Evolutionary conservation across 2,888 invertebrate genomes (phyloP).

Genomic region (Pseudeuparius sepicola): DNA sequence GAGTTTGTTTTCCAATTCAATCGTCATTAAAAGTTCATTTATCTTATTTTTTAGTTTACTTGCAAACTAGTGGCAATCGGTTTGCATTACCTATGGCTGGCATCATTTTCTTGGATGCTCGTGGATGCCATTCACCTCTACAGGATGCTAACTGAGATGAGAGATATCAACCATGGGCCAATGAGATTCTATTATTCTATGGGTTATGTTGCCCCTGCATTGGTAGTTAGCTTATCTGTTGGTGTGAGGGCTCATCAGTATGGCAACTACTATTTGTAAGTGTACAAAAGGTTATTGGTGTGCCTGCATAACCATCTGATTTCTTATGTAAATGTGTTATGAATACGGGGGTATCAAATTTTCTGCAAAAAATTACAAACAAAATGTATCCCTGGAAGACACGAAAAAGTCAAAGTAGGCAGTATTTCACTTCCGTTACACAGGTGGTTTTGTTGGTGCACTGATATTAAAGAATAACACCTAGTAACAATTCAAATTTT

Average conservation of each 20-base stretch:
- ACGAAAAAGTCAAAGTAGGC: too few species aligned
- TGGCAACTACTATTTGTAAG: conserved; percentile 89
- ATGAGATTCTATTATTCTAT: conserved; percentile 87
- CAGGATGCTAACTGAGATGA: conserved; percentile 87
- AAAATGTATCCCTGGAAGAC: too few species aligned
- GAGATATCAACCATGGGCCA: conserved; percentile 92
- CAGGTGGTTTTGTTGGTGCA: too few species aligned
- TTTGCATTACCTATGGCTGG: conserved; percentile 88
- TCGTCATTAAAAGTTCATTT: too few species aligned
- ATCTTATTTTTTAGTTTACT: conserved; percentile 48
- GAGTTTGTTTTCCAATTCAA: too few species aligned
- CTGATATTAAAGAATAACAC: not conserved
- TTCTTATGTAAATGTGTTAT: too few species aligned
- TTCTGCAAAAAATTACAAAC: too few species aligned
- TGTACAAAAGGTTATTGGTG: conserved; percentile 32
- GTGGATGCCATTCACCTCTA: conserved; percentile 89
- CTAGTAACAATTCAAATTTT: conserved; percentile 6
- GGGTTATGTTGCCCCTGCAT: conserved; percentile 87
- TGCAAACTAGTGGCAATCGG: conserved; percentile 86
- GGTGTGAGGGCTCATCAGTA: conserved; percentile 91
- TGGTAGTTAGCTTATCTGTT: conserved; percentile 82
- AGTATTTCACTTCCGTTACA: too few species aligned
- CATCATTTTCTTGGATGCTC: conserved; percentile 84
- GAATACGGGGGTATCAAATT: too few species aligned
- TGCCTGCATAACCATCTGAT: too few species aligned